Base-by-base conservation (phyloP, 2,797 vertebrate genomes). In the Poecilia gillii region DNA sequence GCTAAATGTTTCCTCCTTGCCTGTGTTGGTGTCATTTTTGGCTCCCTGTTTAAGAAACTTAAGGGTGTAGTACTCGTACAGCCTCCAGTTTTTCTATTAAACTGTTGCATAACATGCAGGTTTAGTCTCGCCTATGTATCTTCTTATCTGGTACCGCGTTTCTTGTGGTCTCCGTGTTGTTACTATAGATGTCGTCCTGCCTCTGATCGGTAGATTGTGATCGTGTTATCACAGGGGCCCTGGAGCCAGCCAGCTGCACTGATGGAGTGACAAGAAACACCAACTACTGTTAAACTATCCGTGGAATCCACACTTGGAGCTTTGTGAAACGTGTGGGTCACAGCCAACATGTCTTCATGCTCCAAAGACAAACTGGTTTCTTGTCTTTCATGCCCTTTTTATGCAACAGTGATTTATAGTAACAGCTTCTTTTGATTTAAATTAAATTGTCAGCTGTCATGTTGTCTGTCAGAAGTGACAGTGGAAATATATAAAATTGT, bases 201-300 rank as follows among this genome's bases (percentile, higher is more conserved):
- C 49, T 79, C 81, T 62, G 93, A 95, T 93, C 12, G 74, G 51
- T 47, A 83, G 92, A 94, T 94, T 90, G 85, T 85, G 91, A 94
- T 94, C 89, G 85, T 86, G 80, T 94, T 95, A 95, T 96, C 95
- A 78, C 55, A 33, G 72, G 51, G 81, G 71, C 84, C 86, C 83
- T 73, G 92, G 91, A 95, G 92, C 81, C 90, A 88, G 84, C 77
- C 80, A 59, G 83, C 82, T 85, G 89, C 45, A 39, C 77, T 75
- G 94, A 94, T 95, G 68, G 79, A 77, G n/a, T 49, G 91, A 93
- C 88, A 93, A 90, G 86, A 78, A 57, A 28, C 75, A 79, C 80
- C 73, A 85, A 18, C 55, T 68, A 81, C 36, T 66, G 33, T 78
- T 75, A 49, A 62, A 73, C 71, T 76, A 72, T 72, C 41, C 74